Conservation (phyloP, 2,888 invertebrate species). For the Pediacus dermestoides region DNA sequence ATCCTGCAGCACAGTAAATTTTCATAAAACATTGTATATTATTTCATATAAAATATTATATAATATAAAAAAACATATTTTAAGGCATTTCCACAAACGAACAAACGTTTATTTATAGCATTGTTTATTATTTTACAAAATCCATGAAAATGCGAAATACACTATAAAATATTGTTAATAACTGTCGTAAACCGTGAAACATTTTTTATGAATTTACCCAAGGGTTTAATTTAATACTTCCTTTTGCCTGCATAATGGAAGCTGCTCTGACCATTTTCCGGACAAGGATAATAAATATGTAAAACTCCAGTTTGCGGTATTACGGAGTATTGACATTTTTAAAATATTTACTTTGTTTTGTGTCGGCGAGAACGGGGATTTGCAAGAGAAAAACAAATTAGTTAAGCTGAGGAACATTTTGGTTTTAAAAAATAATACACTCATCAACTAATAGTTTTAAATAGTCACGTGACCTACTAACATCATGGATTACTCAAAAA, state of each 20-base stretch:
- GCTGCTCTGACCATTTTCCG: conserved; percentile 20
- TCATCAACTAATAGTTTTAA: too few species aligned
- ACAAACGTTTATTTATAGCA: conserved; percentile 1
- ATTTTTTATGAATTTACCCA: conserved; percentile 23
- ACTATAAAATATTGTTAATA: conserved; percentile 29
- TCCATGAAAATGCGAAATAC: conserved; percentile 12
- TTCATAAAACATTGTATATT: too few species aligned
- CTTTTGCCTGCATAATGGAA: conserved; percentile 16
- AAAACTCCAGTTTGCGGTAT: conserved; percentile 12
- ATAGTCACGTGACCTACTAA: too few species aligned
- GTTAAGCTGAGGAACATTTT: too few species aligned
- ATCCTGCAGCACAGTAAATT: too few species aligned
- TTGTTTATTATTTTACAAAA: conserved; percentile 3
- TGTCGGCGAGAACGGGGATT: too few species aligned
- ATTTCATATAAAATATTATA: too few species aligned
- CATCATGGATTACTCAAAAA: too few species aligned
- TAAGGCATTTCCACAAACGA: conserved; percentile 1
- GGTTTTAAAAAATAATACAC: too few species aligned
- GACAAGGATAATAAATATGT: conserved; percentile 27
- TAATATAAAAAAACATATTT: too few species aligned
- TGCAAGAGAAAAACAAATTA: too few species aligned
- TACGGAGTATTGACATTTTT: conserved; percentile 1
- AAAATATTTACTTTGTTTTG: conserved; percentile 6
- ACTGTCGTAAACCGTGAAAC: conserved; percentile 26
- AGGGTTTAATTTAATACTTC: conserved; percentile 29